A percentile compares a stretch with the other conserved stretches of the same genome.
These are phyloP conservation scores for Dasysyrphus tricinctus DNA, from an alignment of 2,888 invertebrate genomes.

Conservation along the genomic window DNA sequence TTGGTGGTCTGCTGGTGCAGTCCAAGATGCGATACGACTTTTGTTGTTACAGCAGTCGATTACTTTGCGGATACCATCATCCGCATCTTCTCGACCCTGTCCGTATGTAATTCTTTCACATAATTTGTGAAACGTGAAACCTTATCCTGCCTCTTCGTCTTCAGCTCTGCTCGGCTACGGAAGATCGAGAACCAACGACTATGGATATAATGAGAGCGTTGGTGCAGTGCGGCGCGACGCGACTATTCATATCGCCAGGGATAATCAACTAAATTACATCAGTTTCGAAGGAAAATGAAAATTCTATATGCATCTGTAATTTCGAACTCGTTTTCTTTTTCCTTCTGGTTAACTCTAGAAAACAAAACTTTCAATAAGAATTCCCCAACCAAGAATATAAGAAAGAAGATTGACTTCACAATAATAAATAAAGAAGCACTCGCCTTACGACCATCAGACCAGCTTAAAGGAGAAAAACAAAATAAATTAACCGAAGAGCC, in stretches of 20 bases:
- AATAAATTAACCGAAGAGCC: conserved; percentile 70
- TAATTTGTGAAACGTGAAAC: conserved; percentile 75
- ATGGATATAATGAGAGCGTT: neutral
- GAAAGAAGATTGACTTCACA: conserved; percentile 38
- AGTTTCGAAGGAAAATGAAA: conserved; percentile 75
- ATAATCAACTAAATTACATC: conserved; percentile 75
- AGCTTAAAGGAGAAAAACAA: conserved; percentile 48
- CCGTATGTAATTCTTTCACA: conserved; percentile 61
- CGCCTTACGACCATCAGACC: conserved; percentile 1
- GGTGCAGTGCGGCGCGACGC: neutral
- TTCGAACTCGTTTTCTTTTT: conserved; percentile 70
- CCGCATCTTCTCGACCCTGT: conserved; percentile 50
- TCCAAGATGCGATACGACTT: conserved; percentile 55
- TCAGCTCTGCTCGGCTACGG: neutral
- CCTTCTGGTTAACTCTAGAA: conserved; percentile 54
- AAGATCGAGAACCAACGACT: neutral
- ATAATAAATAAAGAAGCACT: conserved; percentile 40
- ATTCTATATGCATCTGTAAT: conserved; percentile 74
- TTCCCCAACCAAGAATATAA: neutral
- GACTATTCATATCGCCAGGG: conserved; percentile 63
- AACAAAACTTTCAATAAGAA: conserved; percentile 22
- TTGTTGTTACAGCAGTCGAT: conserved; percentile 65
- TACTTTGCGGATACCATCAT: conserved; percentile 56
- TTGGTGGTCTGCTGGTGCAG: conserved; percentile 6
- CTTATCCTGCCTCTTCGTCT: neutral